Percentiles rank a stretch among this genome's conserved stretches.
Evolutionary conservation across 1,140 invertebrate species (phyloP).

Genomic region (Uloborus diversus): DNA sequence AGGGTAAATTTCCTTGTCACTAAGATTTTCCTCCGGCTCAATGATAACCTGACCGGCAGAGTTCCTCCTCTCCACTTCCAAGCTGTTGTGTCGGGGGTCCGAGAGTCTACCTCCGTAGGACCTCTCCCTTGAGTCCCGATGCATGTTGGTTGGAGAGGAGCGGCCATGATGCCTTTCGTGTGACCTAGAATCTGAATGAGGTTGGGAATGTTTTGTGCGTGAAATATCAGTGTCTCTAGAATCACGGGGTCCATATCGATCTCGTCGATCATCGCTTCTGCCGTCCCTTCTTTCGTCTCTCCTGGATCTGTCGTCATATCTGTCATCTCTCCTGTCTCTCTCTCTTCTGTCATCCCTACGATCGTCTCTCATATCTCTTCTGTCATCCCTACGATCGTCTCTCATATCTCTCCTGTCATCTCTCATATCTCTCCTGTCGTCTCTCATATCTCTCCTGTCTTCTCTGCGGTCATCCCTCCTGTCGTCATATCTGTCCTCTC

Average conservation of each 20-base stretch:
- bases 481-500: neutral
- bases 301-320: neutral
- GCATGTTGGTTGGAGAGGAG: conserved; percentile 22
- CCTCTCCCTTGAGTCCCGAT: conserved; percentile 20
- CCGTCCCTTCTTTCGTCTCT: neutral
- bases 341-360: neutral
- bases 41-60: conserved; percentile 71
- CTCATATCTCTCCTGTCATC: neutral
- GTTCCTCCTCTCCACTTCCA: conserved; percentile 60
- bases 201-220: conserved; percentile 48
- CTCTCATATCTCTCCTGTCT: neutral
- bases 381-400: neutral
- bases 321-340: neutral
- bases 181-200: conserved; percentile 26
- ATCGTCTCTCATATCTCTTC: neutral
- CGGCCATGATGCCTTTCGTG: conserved; percentile 40
- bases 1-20: conserved; percentile 81
- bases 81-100: neutral
- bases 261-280: conserved; percentile 29
- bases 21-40: conserved; percentile 86
- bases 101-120: neutral
- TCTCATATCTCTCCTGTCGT: neutral
- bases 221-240: conserved; percentile 1
- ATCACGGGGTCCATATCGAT: conserved; percentile 3
- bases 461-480: conserved; percentile 1